Base-by-base conservation (phyloP, 1,140 invertebrate species). In the Atta texana region DNA sequence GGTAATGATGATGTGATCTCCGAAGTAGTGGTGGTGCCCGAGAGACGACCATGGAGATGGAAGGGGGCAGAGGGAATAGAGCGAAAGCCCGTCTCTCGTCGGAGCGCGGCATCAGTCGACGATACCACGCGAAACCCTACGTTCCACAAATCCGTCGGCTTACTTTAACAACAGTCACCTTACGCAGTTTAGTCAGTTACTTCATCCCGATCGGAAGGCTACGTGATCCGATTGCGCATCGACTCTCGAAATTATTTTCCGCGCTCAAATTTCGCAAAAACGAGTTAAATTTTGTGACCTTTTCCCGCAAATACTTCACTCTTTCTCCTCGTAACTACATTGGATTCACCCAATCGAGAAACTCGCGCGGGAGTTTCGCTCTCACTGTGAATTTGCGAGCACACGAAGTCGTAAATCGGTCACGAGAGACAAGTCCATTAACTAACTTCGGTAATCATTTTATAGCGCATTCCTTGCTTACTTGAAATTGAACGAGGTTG, bases 41-140 rank as follows among this genome's bases (percentile, higher is more conserved):
- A 77, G 71, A 77, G 28, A 53, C 57, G n/a, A 53, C 53, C 66
- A 34, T 10, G 66, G 80, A 31, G 24, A 53, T 76, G 76, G 69
- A 81, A 82, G 89, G 59, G 66, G 39, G 49, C 49, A 55, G 77
- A 71, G 90, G 77, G 51, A 76, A 91, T 63, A 76, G 57, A 76
- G 87, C 82, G 72, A 82, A 64, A 86, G 69, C 68, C 59, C 18
- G 87, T 85, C 81, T 87, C 77, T 77, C 80, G 74, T 78, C 75
- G 81, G 68, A 49, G 85, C 76, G 69, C 49, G 55, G 85, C 91
- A 90, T 90, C 91, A 92, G 91, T 92, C 87, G 91, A 71, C 86
- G 85, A 81, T 74, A 84, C 44, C 77, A 89, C 91, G 91, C 87
- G 89, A 88, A 86, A 90, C 89, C 61, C 82, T 87, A 61, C 90